Evolutionary conservation across 1,140 invertebrate genomes (phyloP).

Genomic region (Leptinotarsa defecta): DNA sequence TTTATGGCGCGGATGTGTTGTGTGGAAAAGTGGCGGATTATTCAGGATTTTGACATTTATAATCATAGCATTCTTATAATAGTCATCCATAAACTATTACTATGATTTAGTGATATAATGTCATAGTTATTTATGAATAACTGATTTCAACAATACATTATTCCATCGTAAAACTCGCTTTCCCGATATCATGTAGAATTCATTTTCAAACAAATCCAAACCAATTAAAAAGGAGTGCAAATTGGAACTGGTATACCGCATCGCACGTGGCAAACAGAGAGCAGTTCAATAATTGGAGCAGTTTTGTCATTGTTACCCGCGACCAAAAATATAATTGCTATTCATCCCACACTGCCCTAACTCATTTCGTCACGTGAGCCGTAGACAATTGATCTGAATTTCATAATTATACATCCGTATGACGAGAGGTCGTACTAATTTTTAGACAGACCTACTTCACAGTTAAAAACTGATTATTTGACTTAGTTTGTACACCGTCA

Average conservation of each 20-base stretch:
- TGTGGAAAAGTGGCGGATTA: too few species aligned
- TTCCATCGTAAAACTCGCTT: not conserved
- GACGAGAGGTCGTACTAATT: too few species aligned
- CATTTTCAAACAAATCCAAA: not conserved
- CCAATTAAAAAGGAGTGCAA: not conserved
- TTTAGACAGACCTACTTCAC: too few species aligned
- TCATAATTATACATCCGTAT: too few species aligned
- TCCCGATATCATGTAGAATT: not conserved
- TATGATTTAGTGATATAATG: too few species aligned
- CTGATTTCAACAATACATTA: not conserved
- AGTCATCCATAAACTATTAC: too few species aligned
- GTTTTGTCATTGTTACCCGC: slow-evolving; percentile 3
- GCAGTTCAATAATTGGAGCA: not conserved
- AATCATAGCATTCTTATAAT: too few species aligned
- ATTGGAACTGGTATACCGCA: slow-evolving; percentile 4
- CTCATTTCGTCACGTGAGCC: slow-evolving; percentile 1
- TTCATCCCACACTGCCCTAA: not conserved
- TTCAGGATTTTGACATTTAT: too few species aligned
- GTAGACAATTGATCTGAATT: not conserved
- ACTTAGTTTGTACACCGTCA: too few species aligned
- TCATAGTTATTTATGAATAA: too few species aligned
- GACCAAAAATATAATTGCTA: slow-evolving; percentile 3
- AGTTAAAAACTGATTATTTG: not conserved
- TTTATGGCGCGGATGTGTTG: too few species aligned
- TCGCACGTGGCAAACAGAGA: slow-evolving; percentile 4